Base-by-base conservation (phyloP, 2,113 vertebrate genomes). In the Nibea albiflora region DNA sequence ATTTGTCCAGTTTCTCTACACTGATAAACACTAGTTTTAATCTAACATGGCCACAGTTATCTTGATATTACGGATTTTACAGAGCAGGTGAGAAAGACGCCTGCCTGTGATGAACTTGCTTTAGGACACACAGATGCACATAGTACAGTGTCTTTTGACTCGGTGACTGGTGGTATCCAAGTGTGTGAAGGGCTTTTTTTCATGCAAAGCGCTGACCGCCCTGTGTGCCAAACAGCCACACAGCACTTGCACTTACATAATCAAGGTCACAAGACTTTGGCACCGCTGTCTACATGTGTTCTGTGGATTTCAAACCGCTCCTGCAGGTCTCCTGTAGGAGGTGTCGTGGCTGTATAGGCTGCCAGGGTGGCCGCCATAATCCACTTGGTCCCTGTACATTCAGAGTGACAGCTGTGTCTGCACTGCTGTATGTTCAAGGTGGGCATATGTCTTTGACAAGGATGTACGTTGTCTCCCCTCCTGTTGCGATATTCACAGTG, bases 341-440 rank as follows among this genome's bases (percentile, higher is more conserved):
- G 50, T 78, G 72, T 62, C 15, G 58, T 52, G 39, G 20, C 42
- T 74, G 46, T 44, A 4, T 20, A 15, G 26, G 69, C 44, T 66
- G 31, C 50, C 77, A 42, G 52, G n/a, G 69, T 66, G 7, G 31
- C 70, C 49, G 8, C 31, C 63, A 9, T 58, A 63, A 66, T 67
- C 78, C 73, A 78, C 75, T 78, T 67, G 60, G 20, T 81, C 69
- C 49, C 57, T 42, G 44, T 65, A 63, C 26, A 71, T 62, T 56
- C 54, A 20, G 68, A 73, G 46, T 56, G 68, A 75, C 73, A 83
- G 62, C 69, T 72, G 67, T 58, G 56, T 26, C 54, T 73, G 16
- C 77, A 39, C 67, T 69, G 46, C 72, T 61, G 65, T 54, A 57
- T 76, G 42, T 54, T 78, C 73, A 85, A 76, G 60, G 61, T 63